Conservation (phyloP, 2,113 vertebrate species). For the Odocoileus virginianus region DNA sequence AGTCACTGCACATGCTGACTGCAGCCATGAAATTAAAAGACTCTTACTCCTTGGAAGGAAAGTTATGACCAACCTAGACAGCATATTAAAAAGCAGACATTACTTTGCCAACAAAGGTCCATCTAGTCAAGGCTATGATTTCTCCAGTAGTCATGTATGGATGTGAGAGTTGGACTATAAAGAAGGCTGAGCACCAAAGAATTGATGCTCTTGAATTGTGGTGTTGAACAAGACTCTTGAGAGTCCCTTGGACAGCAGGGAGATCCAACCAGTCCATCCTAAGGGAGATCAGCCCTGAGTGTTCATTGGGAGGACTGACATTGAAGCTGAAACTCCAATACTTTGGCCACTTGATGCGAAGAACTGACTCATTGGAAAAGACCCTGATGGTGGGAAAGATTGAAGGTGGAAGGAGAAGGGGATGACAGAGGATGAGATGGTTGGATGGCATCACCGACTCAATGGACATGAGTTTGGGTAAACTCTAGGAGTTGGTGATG, state of each 20-base stretch:
- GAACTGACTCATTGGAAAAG: not conserved
- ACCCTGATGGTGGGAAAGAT: not conserved
- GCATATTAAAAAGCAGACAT: not conserved
- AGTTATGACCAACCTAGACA: not conserved
- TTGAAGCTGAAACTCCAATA: not conserved
- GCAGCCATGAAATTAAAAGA: not conserved
- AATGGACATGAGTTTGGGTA: not conserved
- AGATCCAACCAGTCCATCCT: not conserved
- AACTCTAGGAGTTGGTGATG: not conserved
- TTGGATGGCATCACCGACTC: not conserved
- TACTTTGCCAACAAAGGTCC: not conserved
- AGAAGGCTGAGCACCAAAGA: not conserved
- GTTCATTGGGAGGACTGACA: not conserved
- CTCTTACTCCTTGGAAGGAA: not conserved
- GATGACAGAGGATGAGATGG: not conserved
- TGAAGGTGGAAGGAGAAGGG: not conserved
- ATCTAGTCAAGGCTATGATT: not conserved
- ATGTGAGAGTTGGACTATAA: not conserved
- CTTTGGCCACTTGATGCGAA: not conserved
- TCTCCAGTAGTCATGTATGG: not conserved
- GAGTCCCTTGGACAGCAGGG: not conserved
- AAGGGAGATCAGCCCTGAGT: not conserved
- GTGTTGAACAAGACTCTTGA: not conserved
- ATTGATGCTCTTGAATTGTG: not conserved
- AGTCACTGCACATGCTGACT: not conserved